Base-by-base conservation (phyloP, 2,888 invertebrate species). In the Penaeus monodon region DNA sequence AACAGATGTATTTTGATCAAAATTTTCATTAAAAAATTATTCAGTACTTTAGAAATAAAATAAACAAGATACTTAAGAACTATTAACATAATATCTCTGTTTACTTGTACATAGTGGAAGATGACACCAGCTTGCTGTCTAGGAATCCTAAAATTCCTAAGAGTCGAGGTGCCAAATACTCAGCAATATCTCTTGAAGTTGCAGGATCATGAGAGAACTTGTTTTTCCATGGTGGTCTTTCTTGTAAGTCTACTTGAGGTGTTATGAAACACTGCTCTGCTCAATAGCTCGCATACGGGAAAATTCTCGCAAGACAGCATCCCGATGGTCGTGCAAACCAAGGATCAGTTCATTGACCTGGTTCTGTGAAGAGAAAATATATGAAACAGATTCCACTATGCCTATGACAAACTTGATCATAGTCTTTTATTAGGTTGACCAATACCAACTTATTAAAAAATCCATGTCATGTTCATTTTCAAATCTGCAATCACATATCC, bases 281-380 rank as follows among this genome's bases (percentile, higher is more conserved):
- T 83, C 86, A 24, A 83, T 44, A 14, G 70, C 74, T 63, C 66
- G 85, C 80, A 90, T 85, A 22, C 84, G 84, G 66, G 85, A 83
- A 65, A 90, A 87, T 78, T 90, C 90, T 44, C 81, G 64, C 70
- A 90, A 66, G 10, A 89, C 86, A 68, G 82, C 84, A 49, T 76
- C 85, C 6, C 85, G 83, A 80, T 88, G 84, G 12, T 88, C 81
- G 66, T 89, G 90, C 17, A 90, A 81, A 7, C 90, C 90, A 22
- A 89, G 84, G 66, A 89, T 80, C 12, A 90, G 76, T 66, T 90
- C 90, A 78, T 89, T 90, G 20, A 90, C 88, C 64, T 90, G 90
- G 57, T 88, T 87, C 88, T 87, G 85, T 68, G 76, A 78, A 22
- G 63, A 49, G 68, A 38, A n/a, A 14, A 44, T 17, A 29, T 24